These are phyloP conservation scores for Cremastinae sp. DNA, from an alignment of 2,888 invertebrate genomes.

Conservation along the genomic window DNA sequence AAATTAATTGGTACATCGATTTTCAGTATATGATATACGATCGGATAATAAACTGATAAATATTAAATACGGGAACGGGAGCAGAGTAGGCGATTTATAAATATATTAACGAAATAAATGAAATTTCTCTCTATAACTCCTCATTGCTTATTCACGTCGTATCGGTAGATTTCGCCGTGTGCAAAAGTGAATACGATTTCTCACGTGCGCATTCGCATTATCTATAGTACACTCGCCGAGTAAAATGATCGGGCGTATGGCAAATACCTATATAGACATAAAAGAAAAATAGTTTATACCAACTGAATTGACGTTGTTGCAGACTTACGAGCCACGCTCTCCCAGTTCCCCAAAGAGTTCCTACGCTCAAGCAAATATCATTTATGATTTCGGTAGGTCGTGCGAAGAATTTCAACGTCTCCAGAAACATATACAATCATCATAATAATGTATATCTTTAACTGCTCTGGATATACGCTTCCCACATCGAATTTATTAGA, in stretches of 20 bases:
- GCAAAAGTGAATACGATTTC: conserved; percentile 52
- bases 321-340: conserved; percentile 27
- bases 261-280: conserved; percentile 25
- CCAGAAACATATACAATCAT: background rate
- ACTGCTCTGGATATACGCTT: conserved; percentile 40
- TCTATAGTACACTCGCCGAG: conserved; percentile 52
- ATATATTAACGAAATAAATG: background rate
- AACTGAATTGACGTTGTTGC: conserved; percentile 53
- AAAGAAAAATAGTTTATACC: background rate
- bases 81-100: too few relatives aligned
- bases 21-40: conserved; percentile 30
- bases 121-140: background rate
- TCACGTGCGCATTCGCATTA: conserved; percentile 54
- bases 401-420: background rate
- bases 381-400: background rate
- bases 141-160: conserved; percentile 56
- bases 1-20: conserved; percentile 22
- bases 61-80: background rate
- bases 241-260: conserved; percentile 46
- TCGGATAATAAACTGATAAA: conserved; percentile 18
- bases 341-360: background rate
- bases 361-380: background rate
- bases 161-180: conserved; percentile 41
- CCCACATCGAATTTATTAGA: conserved; percentile 59
- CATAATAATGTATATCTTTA: conserved; percentile 23